Conservation (phyloP, 2,113 vertebrate species). For the Nanorana parkeri region DNA sequence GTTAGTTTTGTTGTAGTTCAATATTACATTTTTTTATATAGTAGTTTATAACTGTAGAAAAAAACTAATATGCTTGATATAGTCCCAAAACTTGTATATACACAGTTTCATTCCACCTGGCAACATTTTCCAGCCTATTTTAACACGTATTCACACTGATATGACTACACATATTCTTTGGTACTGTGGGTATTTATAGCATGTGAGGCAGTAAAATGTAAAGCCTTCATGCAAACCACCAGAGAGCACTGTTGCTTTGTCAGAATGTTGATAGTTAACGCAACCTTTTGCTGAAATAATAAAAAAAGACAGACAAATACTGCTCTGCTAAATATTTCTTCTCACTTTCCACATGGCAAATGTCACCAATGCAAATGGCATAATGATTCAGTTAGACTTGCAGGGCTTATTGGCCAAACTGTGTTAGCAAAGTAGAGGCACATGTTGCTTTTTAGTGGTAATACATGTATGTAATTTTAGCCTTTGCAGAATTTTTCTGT, state of each 20-base stretch:
- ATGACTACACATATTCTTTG: no score
- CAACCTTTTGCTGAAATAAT: constrained; percentile 55
- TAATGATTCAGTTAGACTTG: constrained; percentile 60
- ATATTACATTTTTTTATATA: no score
- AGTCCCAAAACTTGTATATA: no score
- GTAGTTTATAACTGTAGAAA: no score
- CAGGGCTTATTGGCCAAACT: constrained; percentile 37
- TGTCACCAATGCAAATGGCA: constrained; percentile 46
- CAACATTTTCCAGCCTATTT: no score
- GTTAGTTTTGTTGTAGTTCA: no score
- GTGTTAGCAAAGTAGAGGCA: not conserved
- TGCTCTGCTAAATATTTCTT: constrained; percentile 57
- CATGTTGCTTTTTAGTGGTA: not conserved
- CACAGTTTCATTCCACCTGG: no score
- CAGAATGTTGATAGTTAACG: constrained; percentile 47
- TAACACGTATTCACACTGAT: no score
- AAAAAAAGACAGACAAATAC: constrained; percentile 59
- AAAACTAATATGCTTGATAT: no score
- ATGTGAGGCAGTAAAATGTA: not conserved
- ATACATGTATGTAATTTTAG: no score
- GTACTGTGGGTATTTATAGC: not conserved
- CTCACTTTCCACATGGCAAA: constrained; percentile 62
- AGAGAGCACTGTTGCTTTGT: constrained; percentile 73
- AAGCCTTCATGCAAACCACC: constrained; percentile 53
- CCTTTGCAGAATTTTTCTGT: no score